phyloP scores from a whole-genome alignment of 2,888 invertebrate genomes.

The Zonitis immaculata region DNA sequence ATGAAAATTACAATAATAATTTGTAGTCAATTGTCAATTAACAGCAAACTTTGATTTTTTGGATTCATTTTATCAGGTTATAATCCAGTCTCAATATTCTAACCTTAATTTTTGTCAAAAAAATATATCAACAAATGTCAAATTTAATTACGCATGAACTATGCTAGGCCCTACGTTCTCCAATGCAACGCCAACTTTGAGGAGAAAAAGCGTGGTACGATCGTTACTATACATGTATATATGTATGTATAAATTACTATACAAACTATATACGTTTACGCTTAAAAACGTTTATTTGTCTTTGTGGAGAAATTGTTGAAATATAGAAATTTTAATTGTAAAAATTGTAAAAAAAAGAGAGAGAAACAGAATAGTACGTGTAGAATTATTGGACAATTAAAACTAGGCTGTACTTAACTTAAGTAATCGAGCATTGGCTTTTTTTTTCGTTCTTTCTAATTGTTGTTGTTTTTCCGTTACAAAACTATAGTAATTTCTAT shows the following conservation, averaged over 20 bases:
- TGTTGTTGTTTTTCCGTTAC: constrained; percentile 3
- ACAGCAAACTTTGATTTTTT: no score
- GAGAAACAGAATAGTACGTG: not conserved
- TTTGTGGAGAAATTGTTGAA: not conserved
- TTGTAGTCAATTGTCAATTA: no score
- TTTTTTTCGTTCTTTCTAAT: constrained; percentile 5
- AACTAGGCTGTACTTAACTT: constrained; percentile 21
- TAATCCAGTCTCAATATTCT: no score
- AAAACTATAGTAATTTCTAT: no score
- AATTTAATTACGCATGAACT: no score
- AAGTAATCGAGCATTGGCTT: constrained; percentile 10
- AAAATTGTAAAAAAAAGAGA: not conserved
- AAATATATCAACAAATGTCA: no score
- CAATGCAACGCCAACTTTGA: no score
- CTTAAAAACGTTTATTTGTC: constrained; percentile 6
- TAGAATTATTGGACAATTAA: constrained; percentile 7
- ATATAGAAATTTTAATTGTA: constrained; percentile 9
- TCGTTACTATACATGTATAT: constrained; percentile 1
- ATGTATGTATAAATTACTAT: constrained; percentile 3
- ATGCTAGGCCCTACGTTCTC: no score
- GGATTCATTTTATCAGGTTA: no score
- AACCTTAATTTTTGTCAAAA: no score
- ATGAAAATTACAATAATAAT: no score
- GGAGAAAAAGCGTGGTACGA: no score
- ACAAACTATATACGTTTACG: not conserved